Evolutionary conservation across 2,113 vertebrate species (phyloP).

Genomic region (Mohoua ochrocephala): DNA sequence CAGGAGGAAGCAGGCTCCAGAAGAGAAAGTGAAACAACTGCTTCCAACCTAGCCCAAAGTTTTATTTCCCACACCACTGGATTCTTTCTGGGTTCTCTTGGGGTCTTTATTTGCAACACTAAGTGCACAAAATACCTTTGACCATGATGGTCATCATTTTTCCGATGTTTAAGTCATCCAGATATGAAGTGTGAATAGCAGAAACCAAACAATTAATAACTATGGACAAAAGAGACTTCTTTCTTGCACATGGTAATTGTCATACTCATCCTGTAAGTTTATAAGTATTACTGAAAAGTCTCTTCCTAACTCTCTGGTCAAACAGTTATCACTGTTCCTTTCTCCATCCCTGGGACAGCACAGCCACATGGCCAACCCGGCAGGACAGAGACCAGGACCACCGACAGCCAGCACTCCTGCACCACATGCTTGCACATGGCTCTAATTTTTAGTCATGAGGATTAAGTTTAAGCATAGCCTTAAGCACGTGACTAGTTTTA

Average conservation of each 20-base stretch:
- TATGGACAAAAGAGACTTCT: neutral
- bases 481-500: neutral
- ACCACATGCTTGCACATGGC: neutral
- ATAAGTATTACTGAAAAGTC: neutral
- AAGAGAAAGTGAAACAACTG: neutral
- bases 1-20: neutral
- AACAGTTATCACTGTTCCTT: neutral
- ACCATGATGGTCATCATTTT: fast-evolving
- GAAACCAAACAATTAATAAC: neutral
- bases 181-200: neutral
- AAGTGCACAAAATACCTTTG: neutral
- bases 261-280: neutral
- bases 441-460: neutral
- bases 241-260: neutral
- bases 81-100: neutral
- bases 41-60: neutral
- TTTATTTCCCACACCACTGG: neutral
- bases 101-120: neutral
- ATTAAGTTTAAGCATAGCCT: neutral
- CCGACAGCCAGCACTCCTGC: neutral
- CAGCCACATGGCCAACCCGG: neutral
- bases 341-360: neutral
- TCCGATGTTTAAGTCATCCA: neutral
- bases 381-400: neutral
- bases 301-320: neutral